Evolutionary conservation across 2,888 invertebrate species (phyloP), one percentile per base, ranked within the genome.

Genomic region (Chrysolina americana): DNA sequence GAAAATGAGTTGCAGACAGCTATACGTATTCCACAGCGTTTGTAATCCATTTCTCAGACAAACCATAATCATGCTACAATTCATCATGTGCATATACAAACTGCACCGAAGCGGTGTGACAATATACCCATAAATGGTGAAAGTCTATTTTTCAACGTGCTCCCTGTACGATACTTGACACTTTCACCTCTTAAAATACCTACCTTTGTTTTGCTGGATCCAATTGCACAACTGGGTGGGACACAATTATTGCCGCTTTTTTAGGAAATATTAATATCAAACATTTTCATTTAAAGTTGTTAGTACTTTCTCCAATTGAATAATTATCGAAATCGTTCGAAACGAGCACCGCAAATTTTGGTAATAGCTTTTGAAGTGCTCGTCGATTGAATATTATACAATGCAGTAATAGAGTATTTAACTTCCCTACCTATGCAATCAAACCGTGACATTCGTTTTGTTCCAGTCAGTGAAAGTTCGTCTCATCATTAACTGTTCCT

Each of bases 121-220:
- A 47, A 64, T 68, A 64, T 69, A 71, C 71, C 62, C 36, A 28
- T 36, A 68, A 76, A 73, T 53, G 71, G 77, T 77, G 77, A 77
- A 75, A 77, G 77, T 75, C 72, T 73, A 68, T 68, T 41, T 48
- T 53, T 59, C 53, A 15, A 70, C 64, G 65, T 64, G 65, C 68
- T 48, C 64, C 68, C 68, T 66, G 70, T 70, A 71, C 65, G 70
- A 65, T 77, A 73, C 73, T 74, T 77, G 74, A 77, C 77, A 77
- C 77, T 77, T 77, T 77, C 77, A 75, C 77, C 72, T 68, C 69
- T 64, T 62, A 44, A 75, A 70, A 75, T 70, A 68, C 36, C 56
- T 59, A 64, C 59, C 59, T 59, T 59, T 59, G 59, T 59, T 47
- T 65, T 19, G 19, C 48, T 23, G 65, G 28, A 21, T n/a, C 53